phyloP scores from a whole-genome alignment of 2,888 invertebrate species.

The Lacanobia oleracea region DNA sequence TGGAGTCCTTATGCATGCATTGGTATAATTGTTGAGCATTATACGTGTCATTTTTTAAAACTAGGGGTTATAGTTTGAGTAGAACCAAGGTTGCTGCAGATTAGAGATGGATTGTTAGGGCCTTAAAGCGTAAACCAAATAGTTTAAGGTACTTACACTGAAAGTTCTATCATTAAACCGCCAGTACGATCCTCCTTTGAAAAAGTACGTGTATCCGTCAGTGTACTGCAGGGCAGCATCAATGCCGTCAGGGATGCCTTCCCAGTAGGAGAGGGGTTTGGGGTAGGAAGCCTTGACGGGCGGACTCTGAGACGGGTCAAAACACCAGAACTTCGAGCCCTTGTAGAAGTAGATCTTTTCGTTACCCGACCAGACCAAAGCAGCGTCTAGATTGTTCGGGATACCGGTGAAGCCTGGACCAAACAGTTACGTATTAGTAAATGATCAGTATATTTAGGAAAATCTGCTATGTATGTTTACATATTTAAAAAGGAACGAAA shows the following conservation, averaged over 20 bases:
- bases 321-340: conserved; percentile 98
- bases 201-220: conserved; percentile 99
- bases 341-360: conserved; percentile 99
- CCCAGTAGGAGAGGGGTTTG: conserved; percentile 97
- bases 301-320: conserved; percentile 96
- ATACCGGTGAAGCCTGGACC: conserved; percentile 95
- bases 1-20: no score
- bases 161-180: conserved; percentile 98
- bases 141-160: conserved; percentile 91
- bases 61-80: no score
- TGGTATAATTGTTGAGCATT: no score
- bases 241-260: conserved; percentile 96
- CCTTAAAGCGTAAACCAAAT: not conserved
- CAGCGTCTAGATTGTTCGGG: conserved; percentile 97
- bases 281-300: conserved; percentile 97
- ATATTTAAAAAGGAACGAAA: no score
- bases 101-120: not conserved
- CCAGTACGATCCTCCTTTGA: conserved; percentile 97
- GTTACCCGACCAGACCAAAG: conserved; percentile 99
- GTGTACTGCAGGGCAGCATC: conserved; percentile 98
- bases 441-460: no score
- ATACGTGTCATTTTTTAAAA: no score
- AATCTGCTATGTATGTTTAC: no score
- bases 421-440: not conserved
- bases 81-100: no score